Percentiles rank a stretch among this genome's conserved stretches.
phyloP scores from a whole-genome alignment of 2,888 invertebrate genomes.

The Archips crataeganus region DNA sequence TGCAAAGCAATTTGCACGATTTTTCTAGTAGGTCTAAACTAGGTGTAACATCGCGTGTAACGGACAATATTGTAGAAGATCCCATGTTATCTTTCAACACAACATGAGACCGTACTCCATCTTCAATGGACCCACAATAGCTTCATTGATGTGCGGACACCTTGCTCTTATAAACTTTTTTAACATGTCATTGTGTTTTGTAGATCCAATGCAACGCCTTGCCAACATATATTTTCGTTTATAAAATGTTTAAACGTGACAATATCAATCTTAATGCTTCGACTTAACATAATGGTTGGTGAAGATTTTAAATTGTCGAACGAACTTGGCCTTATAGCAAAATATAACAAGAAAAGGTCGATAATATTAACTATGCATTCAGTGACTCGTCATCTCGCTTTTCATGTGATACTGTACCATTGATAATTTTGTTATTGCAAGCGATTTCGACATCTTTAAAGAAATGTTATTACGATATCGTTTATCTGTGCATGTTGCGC shows the following conservation, averaged over 20 bases:
- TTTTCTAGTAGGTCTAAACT: too few species aligned
- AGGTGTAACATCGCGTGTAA: not conserved
- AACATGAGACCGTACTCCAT: slow-evolving; percentile 24
- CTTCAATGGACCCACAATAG: slow-evolving; percentile 45
- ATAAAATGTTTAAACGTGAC: not conserved
- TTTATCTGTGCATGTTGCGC: not conserved
- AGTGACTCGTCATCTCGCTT: slow-evolving; percentile 50
- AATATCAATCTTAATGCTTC: slow-evolving; percentile 5
- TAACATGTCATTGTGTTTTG: slow-evolving; percentile 34
- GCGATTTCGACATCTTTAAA: slow-evolving; percentile 38
- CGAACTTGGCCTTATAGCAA: slow-evolving; percentile 51
- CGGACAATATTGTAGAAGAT: slow-evolving; percentile 13
- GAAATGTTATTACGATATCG: not conserved
- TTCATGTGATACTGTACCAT: slow-evolving; percentile 48
- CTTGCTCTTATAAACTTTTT: slow-evolving; percentile 45
- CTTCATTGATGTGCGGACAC: slow-evolving; percentile 46
- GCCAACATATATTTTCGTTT: slow-evolving; percentile 6
- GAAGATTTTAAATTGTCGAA: slow-evolving; percentile 12
- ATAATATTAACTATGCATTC: slow-evolving; percentile 51
- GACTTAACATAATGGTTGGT: not conserved
- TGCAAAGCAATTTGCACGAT: too few species aligned
- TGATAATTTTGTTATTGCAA: slow-evolving; percentile 55
- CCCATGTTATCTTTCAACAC: slow-evolving; percentile 33
- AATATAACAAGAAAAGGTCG: slow-evolving; percentile 52
- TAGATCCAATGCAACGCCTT: slow-evolving; percentile 14